Evolutionary conservation across 2,797 vertebrate genomes (phyloP).

Genomic region (Ateles fusciceps): DNA sequence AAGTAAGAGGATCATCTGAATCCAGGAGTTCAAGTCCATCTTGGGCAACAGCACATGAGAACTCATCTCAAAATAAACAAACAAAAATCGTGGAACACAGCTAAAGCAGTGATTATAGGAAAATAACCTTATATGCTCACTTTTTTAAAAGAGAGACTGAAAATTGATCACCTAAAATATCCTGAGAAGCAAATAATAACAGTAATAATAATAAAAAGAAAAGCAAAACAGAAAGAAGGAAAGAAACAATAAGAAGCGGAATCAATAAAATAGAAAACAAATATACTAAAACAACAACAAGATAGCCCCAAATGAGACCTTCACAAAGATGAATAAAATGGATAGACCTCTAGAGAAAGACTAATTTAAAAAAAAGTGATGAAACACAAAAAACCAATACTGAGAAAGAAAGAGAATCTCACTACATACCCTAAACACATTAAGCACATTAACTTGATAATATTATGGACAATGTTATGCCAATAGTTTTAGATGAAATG

Average conservation of each 20-base stretch:
- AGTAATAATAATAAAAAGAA: background rate
- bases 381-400: background rate
- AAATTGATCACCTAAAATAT: background rate
- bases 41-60: background rate
- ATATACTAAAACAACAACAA: background rate
- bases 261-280: background rate
- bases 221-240: background rate
- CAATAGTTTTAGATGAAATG: background rate
- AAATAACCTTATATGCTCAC: background rate
- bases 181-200: background rate
- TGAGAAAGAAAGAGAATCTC: background rate
- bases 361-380: background rate
- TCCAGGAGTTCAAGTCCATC: background rate
- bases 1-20: background rate
- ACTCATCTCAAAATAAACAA: background rate
- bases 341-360: background rate
- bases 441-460: background rate
- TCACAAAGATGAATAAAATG: background rate
- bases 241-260: background rate
- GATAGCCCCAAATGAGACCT: background rate
- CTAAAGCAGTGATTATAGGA: background rate
- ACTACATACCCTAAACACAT: background rate
- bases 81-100: background rate
- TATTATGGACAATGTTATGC: background rate
- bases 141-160: background rate